These are phyloP conservation scores for Augochlorella aurata DNA, from an alignment of 2,888 invertebrate species.

Conservation along the genomic window DNA sequence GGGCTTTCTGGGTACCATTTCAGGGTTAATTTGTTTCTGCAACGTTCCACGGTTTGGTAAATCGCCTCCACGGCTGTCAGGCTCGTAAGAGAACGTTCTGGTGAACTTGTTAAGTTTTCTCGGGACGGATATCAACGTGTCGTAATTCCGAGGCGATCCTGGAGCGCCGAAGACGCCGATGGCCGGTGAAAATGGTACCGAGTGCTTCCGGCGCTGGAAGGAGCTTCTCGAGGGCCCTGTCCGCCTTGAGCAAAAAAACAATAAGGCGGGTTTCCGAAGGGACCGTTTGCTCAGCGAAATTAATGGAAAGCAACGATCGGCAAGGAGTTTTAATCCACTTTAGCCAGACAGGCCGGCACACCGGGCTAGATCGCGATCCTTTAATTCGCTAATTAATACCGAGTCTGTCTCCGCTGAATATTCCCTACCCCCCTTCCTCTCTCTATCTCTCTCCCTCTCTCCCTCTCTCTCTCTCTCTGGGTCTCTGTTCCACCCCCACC, in stretches of 20 bases:
- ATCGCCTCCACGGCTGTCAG: no score
- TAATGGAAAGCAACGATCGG: conserved; percentile 67
- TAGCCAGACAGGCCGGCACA: conserved; percentile 31
- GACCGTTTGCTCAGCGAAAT: conserved; percentile 62
- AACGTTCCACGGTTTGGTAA: no score
- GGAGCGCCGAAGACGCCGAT: background rate
- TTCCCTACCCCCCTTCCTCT: background rate
- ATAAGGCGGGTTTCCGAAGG: conserved; percentile 37
- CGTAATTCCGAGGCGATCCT: background rate
- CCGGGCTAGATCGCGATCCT: conserved; percentile 64
- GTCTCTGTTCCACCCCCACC: background rate
- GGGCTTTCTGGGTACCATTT: no score
- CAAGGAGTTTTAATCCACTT: conserved; percentile 66
- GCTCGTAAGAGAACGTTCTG: no score
- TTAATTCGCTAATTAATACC: conserved; percentile 80
- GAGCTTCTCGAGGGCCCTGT: background rate
- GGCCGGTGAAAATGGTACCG: background rate
- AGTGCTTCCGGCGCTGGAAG: background rate
- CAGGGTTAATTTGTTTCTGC: no score
- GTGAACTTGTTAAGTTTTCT: no score
- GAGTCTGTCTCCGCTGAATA: conserved; percentile 16
- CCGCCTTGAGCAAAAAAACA: conserved; percentile 32
- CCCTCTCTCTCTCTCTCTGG: background rate
- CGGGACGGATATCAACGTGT: no score
- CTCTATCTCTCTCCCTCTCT: background rate